Conservation (phyloP, 2,888 invertebrate species). For the Drosophila anomelani region DNA sequence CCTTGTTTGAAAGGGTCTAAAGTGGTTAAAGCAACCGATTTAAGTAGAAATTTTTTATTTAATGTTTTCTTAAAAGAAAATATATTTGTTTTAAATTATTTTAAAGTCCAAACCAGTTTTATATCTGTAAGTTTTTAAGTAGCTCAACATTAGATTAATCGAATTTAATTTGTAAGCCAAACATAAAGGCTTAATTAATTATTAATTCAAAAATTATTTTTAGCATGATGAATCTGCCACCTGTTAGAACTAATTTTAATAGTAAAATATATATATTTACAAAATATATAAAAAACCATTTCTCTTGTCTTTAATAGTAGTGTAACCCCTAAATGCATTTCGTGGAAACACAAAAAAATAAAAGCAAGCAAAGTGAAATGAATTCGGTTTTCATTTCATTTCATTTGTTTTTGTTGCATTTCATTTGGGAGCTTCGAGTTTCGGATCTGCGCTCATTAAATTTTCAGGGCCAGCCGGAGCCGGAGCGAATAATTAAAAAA, state of each 20-base stretch:
- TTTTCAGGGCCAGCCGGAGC: conserved; percentile 43
- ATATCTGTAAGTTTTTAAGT: not conserved
- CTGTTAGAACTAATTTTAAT: not conserved
- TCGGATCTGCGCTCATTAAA: conserved; percentile 53
- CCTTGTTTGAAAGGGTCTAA: conserved; percentile 51
- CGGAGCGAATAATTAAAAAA: conserved; percentile 46
- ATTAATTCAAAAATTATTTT: no score
- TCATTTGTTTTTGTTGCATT: conserved; percentile 40
- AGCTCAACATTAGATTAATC: not conserved
- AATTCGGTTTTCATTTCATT: conserved; percentile 30
- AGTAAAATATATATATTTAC: not conserved
- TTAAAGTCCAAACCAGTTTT: not conserved
- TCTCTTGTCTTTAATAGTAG: not conserved
- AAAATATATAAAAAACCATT: not conserved
- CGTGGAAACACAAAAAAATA: not conserved
- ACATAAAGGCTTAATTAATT: not conserved
- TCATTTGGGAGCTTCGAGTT: conserved; percentile 14
- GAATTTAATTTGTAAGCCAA: not conserved
- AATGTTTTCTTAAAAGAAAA: not conserved
- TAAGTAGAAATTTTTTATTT: not conserved
- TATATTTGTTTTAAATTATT: not conserved
- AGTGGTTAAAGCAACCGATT: conserved; percentile 8
- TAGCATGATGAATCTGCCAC: not conserved
- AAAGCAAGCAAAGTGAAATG: not conserved
- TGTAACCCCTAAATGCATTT: conserved; percentile 9